Evolutionary conservation across 1,140 invertebrate genomes (phyloP), one percentile per base, ranked within the genome.

Genomic region (Heliconius himera): DNA sequence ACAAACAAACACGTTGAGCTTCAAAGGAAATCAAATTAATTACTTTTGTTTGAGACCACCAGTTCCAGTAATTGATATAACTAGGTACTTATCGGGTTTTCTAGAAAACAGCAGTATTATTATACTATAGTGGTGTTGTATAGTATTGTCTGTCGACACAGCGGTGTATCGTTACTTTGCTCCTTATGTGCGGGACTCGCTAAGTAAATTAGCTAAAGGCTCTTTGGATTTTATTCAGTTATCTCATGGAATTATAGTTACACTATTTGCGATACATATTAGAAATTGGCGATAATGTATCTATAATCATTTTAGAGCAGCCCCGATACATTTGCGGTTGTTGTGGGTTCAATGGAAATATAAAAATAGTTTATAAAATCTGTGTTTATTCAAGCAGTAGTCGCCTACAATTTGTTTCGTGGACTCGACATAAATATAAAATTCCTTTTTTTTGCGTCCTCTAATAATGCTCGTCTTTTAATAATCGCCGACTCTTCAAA

Each of bases 151-250:
- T 60, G 56, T 60, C 2, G 8, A 56, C 54, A 56, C 22, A 60
- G 56, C 54, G 54, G 54, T 22, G 9, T 56, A 3, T 56, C 8
- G 60, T 29, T 29, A 5, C 60, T 66, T 29, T 26, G 18, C 54
- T 56, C 20, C 54, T 51, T 54, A 54, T 16, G 60, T 3, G 9
- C 9, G 13, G 54, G 8, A 56, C 60, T 66, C 60, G 26, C 22
- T 66, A 66, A 66, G 60, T 66, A 66, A 66, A 66, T 66, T 66
- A 66, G 60, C 26, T 26, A 6, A 56, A 66, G 60, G 60, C 60
- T 66, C 60, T 66, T 66, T n/a, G 60, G 60, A 29, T 29, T 60
- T 66, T 66, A 66, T 66, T 66, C 13, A 66, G 26, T 29, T 29
- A 66, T 66, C 22, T 66, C n/a, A 66, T 29, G 11, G 22, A 66